A percentile compares a stretch with the other conserved stretches of the same genome.
Evolutionary conservation across 2,888 invertebrate genomes (phyloP).

Genomic region (Polyommatus icarus): DNA sequence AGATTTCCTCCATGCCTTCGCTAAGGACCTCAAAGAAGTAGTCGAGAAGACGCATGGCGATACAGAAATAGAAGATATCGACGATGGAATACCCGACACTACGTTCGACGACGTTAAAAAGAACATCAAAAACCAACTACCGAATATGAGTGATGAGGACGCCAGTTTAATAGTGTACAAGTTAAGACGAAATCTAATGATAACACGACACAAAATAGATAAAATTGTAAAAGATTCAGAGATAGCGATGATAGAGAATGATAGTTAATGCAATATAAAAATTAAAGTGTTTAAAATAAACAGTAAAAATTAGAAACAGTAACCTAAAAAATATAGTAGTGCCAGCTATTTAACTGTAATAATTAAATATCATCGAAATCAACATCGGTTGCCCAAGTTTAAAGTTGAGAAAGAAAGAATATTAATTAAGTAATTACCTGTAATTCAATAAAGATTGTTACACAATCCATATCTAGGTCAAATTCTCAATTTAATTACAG

Average conservation of each 20-base stretch:
- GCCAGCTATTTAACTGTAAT: too few species aligned
- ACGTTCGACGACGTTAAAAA: slow-evolving; percentile 45
- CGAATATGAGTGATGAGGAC: slow-evolving; percentile 42
- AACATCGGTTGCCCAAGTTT: too few species aligned
- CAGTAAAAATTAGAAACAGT: too few species aligned
- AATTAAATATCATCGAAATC: too few species aligned
- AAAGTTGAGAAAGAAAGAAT: too few species aligned
- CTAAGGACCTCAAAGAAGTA: slow-evolving; percentile 46
- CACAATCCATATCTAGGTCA: too few species aligned
- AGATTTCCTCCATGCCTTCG: slow-evolving; percentile 48
- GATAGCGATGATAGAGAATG: slow-evolving; percentile 36
- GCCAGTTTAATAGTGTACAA: slow-evolving; percentile 45
- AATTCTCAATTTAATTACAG: too few species aligned
- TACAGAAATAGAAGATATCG: slow-evolving; percentile 34
- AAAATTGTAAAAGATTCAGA: slow-evolving; percentile 42
- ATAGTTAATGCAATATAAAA: neutral
- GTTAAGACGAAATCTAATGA: slow-evolving; percentile 44
- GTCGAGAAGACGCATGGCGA: slow-evolving; percentile 37
- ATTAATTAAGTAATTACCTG: too few species aligned
- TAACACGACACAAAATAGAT: slow-evolving; percentile 45
- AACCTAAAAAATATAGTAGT: too few species aligned
- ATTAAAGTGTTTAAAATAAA: too few species aligned
- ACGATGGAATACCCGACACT: slow-evolving; percentile 44
- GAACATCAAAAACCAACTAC: slow-evolving; percentile 43
- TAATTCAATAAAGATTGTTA: too few species aligned